Evolutionary conservation across 2,888 invertebrate genomes (phyloP), one percentile per base, ranked within the genome.

Genomic region (Cybosia mesomella): DNA sequence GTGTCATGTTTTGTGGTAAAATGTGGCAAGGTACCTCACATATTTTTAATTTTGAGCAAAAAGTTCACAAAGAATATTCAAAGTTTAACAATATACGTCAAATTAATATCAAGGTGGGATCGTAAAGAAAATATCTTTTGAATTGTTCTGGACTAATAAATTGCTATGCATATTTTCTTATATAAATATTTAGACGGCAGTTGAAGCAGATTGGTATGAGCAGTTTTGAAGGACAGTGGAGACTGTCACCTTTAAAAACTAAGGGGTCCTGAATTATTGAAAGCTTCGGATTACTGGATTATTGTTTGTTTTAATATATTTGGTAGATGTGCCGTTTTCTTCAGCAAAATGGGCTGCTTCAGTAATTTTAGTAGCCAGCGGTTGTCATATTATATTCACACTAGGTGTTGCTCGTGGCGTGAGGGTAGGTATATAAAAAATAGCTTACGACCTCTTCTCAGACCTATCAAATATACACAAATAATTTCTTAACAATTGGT

Each of bases 41-140:
- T 49, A 66, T 79, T 81, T 80, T 77, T 77, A 73, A 81, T 80
- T 81, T 67, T 72, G 49, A 49, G 62, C 32, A 62, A 64, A 77
- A 65, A 72, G 43, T 81, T 81, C 49, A 63, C 63, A 70, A 74
- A 72, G 32, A 67, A 69, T 71, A 59, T 22, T 59, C 49, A 3
- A 80, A 81, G 63, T 79, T 81, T 72, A 58, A 77, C 73, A 80
- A 72, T 77, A 58, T 68, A 67, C 57, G 57, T 11, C 55, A 72
- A 75, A 70, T 68, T 71, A 67, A 80, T 78, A 74, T 71, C 10
- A 10, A 69, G 55, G 68, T 72, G n/a, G 43, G 68, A 77, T 71
- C 68, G 7, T 59, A 59, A 34, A 36, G 21, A 32, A 58, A 60
- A 60, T 36, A 55, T 32, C 24, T 53, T 53, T 7, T 15, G 15